Conservation (phyloP, 2,888 invertebrate species). For the Oscheius onirici region DNA sequence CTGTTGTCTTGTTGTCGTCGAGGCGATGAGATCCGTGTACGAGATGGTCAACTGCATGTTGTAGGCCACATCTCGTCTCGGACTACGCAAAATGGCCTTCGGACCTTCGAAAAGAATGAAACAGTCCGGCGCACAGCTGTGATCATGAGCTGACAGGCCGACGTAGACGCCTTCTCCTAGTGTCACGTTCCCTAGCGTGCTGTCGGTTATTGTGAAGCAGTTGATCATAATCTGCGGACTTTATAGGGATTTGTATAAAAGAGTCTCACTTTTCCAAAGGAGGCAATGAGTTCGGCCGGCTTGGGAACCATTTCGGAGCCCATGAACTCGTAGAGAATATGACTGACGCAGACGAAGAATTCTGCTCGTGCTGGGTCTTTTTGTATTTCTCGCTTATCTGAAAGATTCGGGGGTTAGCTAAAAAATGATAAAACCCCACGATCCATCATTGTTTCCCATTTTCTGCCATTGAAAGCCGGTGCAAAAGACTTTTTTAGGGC, state of each 20-base stretch:
- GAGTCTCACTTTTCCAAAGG: slow-evolving; percentile 31
- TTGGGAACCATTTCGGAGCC: slow-evolving; percentile 32
- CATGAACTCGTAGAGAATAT: slow-evolving; percentile 33
- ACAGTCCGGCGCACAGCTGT: slow-evolving; percentile 43
- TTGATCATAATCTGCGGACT: slow-evolving; percentile 37
- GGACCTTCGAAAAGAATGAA: slow-evolving; percentile 40
- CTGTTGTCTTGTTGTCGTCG: slow-evolving; percentile 27
- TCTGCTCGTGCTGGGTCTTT: slow-evolving; percentile 31
- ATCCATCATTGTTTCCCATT: slow-evolving; percentile 32
- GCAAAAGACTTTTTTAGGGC: slow-evolving; percentile 19
- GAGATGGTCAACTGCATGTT: slow-evolving; percentile 18
- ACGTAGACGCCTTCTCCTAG: slow-evolving; percentile 42
- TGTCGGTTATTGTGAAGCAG: slow-evolving; percentile 38
- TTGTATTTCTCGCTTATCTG: slow-evolving; percentile 28
- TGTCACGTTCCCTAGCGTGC: background rate
- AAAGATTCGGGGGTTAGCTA: background rate
- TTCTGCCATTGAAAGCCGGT: slow-evolving; percentile 33
- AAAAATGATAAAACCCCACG: slow-evolving; percentile 9
- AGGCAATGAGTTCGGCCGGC: slow-evolving; percentile 20
- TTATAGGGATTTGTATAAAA: too few species aligned
- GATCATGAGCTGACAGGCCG: slow-evolving; percentile 42
- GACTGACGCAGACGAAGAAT: slow-evolving; percentile 28
- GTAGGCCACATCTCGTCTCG: slow-evolving; percentile 27
- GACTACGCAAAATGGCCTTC: slow-evolving; percentile 38
- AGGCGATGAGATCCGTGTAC: slow-evolving; percentile 30